Conservation (phyloP, 2,797 vertebrate species). For the Rhinophrynus dorsalis region DNA sequence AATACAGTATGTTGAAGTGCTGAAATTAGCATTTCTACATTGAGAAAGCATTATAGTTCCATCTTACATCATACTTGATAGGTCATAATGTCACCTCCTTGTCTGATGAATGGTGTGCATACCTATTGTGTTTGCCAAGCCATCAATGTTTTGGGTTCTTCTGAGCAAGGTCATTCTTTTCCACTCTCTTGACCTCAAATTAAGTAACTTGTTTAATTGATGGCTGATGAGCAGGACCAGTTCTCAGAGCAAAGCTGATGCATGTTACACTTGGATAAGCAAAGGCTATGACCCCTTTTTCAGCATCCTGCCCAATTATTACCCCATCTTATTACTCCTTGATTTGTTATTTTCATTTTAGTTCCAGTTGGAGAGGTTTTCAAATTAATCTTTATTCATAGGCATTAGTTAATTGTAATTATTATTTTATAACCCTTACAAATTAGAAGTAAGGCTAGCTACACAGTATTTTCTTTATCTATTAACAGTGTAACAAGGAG, state of each 20-base stretch:
- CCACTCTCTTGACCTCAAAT: not conserved
- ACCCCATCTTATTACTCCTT: constrained; percentile 21
- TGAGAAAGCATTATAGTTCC: no score
- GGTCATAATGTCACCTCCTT: no score
- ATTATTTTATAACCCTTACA: not conserved
- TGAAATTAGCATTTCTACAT: no score
- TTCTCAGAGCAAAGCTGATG: not conserved
- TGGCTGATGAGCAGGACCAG: constrained; percentile 8
- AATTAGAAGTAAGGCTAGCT: no score
- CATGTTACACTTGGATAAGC: constrained; percentile 26
- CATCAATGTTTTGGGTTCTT: no score
- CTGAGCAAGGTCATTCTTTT: no score
- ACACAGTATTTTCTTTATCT: no score
- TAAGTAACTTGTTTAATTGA: not conserved
- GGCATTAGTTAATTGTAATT: not conserved
- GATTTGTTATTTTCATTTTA: constrained; percentile 1
- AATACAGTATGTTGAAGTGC: no score
- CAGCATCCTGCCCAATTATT: constrained; percentile 28
- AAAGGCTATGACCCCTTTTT: constrained; percentile 19
- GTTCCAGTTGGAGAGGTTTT: constrained; percentile 4
- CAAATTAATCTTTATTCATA: not conserved
- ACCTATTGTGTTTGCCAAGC: no score
- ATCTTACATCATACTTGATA: no score
- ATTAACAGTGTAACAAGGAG: no score
- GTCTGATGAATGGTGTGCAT: no score